Conservation (phyloP, 2,113 vertebrate genomes). For the Xenopus laevis region DNA sequence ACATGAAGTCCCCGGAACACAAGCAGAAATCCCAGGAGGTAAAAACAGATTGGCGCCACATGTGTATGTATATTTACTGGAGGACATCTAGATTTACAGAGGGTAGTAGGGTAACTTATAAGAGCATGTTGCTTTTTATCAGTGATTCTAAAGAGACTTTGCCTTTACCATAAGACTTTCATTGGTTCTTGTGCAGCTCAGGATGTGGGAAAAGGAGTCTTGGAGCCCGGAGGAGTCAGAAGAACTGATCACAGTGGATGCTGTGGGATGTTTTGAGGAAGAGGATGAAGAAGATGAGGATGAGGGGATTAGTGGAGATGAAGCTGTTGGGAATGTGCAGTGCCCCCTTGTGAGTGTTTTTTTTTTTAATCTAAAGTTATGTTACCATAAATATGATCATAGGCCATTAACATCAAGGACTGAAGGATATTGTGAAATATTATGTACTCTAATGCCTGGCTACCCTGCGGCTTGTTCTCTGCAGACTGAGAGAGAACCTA, state of each 20-base stretch:
- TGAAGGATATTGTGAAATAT: too few relatives aligned
- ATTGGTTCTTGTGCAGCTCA: conserved; percentile 52
- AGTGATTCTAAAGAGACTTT: not conserved
- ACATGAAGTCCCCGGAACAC: conserved; percentile 87
- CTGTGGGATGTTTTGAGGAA: conserved; percentile 79
- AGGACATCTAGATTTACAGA: not conserved
- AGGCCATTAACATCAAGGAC: too few relatives aligned
- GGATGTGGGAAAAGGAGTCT: conserved; percentile 64
- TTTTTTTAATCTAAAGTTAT: too few relatives aligned
- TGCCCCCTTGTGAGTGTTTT: not conserved
- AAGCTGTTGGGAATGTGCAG: conserved; percentile 26
- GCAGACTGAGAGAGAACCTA: conserved; percentile 60
- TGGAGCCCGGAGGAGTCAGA: conserved; percentile 72
- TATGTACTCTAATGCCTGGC: too few relatives aligned
- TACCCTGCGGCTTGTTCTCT: not conserved
- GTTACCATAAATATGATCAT: not conserved
- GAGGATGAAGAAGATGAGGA: conserved; percentile 68
- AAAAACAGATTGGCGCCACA: not conserved
- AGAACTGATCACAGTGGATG: conserved; percentile 84
- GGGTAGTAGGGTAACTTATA: not conserved
- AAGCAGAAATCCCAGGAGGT: conserved; percentile 82
- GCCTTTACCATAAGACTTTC: not conserved
- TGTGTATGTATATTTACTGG: not conserved
- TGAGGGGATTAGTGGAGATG: conserved; percentile 52
- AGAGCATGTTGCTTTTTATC: not conserved